Base-by-base conservation (phyloP, 2,797 vertebrate species). In the Tragopan temminckii region DNA sequence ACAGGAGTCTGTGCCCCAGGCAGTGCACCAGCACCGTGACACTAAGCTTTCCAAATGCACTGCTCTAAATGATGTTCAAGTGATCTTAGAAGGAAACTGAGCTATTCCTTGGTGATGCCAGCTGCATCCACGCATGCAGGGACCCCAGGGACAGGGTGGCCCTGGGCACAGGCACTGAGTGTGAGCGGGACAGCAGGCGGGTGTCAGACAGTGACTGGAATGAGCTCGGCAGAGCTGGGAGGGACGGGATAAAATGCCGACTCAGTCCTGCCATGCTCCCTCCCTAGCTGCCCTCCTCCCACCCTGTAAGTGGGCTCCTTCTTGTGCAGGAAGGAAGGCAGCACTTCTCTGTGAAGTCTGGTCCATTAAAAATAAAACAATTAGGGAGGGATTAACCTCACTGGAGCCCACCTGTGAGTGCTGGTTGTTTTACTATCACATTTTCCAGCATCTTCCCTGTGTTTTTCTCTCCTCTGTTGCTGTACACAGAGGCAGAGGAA, bases 401-500 rank as follows among this genome's bases (percentile, higher is more conserved):
- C n/a, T 33, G 78, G 67, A 86, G 80, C 45, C 80, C 66, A 93
- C 92, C 90, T 96, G 85, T 91, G 85, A 77, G 53, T 68, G 52
- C 86, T 71, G 80, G 75, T 38, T 16, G 11, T 80, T 87, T 78
- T 89, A 42, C 80, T 80, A 20, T 89, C 66, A 91, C 83, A 77
- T 95, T 97, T 96, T 95, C 94, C 93, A 71, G 20, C 53, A 58
- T 88, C 72, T 93, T 94, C 89, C 80, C 82, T 74, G 63, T 94
- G 80, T 93, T 97, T 95, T 95, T 70, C 57, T 84, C 46, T 93
- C 9, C 31, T 91, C 80, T 53, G 61, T 89, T 93, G 82, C 85
- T 55, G 68, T 87, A 87, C 36, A 84, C 89, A 58, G 52, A 91
- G 12, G 77, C 69, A 91, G 55, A 91, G 89, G 75, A 90, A 88